Base-by-base conservation (phyloP, 1,140 invertebrate genomes). In the Mactra quadrangularis region DNA sequence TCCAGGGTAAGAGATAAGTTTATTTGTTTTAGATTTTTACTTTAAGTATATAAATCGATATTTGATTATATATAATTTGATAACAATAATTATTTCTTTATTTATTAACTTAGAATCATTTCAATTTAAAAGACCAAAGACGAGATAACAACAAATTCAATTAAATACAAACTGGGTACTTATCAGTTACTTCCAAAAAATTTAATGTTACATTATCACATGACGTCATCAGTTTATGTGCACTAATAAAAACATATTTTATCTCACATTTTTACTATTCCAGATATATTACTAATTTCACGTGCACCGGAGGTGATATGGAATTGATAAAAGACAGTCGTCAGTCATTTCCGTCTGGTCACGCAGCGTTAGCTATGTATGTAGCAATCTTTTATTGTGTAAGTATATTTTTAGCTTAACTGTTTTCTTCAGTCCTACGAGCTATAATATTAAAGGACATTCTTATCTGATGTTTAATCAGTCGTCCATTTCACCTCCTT, bases 271-370 rank as follows among this genome's bases (percentile, higher is more conserved):
- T n/a, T n/a, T n/a, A n/a, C n/a, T n/a, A n/a, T n/a, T n/a, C n/a
- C 35, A 88, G 87, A 31, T 88, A 83, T 70, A 75, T 88, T 7
- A 75, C 60, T 9, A 71, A 87, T 9, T 88, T 86, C 66, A 78
- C 76, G 22, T 88, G 87, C 52, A 86, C 79, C 19, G 83, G 85
- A 47, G 82, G 53, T 22, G 31, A 72, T 15, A 29, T 15, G 3
- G 66, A 47, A 22, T 22, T 78, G 15, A 15, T 87, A 6, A 33
- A 66, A 45, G 70, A 83, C 57, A 86, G 82, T 41, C 68, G 91
- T 72, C 87, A 94, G 31, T 95, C 94, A 0, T 95, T 95, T 89
- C 94, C 94, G 25, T 95, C 94, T 22, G 94, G 94, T 22, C 94
- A 95, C 90, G 93, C 94, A 15, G 94, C 94, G 6, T 94, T 94